Conservation (phyloP, 2,113 vertebrate genomes). For the Fulmarus glacialis region DNA sequence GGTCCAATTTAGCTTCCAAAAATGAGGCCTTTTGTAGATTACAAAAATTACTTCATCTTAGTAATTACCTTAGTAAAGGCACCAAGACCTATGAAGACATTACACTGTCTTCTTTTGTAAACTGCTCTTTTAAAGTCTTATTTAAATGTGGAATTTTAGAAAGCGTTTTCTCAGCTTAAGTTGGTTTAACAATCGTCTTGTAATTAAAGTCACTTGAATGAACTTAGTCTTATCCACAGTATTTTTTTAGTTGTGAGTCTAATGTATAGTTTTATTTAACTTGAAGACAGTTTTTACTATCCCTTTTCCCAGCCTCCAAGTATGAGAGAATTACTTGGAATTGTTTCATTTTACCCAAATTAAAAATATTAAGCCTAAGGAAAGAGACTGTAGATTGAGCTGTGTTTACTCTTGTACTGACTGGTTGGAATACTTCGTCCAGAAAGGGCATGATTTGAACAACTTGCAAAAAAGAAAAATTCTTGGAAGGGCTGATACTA, state of each 20-base stretch:
- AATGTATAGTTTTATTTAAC: background rate
- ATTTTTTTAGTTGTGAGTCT: background rate
- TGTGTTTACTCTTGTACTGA: background rate
- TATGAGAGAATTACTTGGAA: background rate
- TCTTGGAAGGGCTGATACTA: background rate
- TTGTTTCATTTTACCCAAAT: background rate
- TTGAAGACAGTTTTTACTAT: background rate
- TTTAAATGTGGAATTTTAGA: background rate
- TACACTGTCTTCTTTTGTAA: background rate
- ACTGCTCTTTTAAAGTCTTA: conserved; percentile 16
- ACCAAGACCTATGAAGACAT: no score
- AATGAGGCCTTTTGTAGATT: conserved; percentile 39
- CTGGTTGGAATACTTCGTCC: background rate
- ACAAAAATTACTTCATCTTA: background rate
- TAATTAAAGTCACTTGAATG: conserved; percentile 37
- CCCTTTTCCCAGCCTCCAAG: background rate
- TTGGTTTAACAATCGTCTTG: background rate
- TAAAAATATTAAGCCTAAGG: background rate
- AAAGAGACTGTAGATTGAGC: background rate
- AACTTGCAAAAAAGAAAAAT: background rate
- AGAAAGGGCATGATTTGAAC: background rate
- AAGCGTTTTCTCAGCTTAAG: conserved; percentile 17
- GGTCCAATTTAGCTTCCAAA: conserved; percentile 1
- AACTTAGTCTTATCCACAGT: background rate
- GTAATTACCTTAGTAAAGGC: no score